Base-by-base conservation (phyloP, 2,888 invertebrate genomes). In the Cordylochernes scorpioides region DNA sequence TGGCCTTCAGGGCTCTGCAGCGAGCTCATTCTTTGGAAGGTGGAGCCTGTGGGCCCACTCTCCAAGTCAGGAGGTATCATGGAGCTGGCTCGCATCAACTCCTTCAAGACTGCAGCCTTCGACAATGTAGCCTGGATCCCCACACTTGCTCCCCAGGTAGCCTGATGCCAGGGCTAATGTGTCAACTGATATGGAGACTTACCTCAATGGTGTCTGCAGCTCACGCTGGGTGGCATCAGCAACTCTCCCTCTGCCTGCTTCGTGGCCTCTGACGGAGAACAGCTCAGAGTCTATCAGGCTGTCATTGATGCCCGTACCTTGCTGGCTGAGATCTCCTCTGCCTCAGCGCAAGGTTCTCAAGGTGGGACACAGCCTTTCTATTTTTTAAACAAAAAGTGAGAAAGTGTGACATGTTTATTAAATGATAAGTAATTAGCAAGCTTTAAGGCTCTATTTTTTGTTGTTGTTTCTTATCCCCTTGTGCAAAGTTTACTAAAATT, bases 111-210 rank as follows among this genome's bases (percentile, higher is more conserved):
- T 19, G 78, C 86, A 5, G 91, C 94, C 2, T 97, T 97, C 51
- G 78, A 86, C 43, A 84, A 86, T 54, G 86, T 94, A 5, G 88
- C 94, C 1, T 97, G 97, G 97, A 72, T 99, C 43, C 97, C 97
- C 4, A 91, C 91, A 0, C n/a, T 59, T 97, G 25, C 53, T 97
- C 32, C 94, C 97, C 0, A 86, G 69, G 68, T n/a, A 19, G n/a
- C n/a, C n/a, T 19, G 8, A 19, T n/a, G n/a, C n/a, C 8, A 9
- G 8, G 8, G n/a, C 19, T 6, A 13, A 13, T 6, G 14, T 22
- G 22, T 22, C 22, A 22, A 6, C 5, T 13, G 12, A 5, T 22
- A 13, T 13, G 12, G 12, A 6, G 14, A 13, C 14, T 22, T 22
- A 7, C 5, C 8, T 39, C 28, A 9, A 29, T 34, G 33, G 39